Evolutionary conservation across 2,888 invertebrate species (phyloP).

Genomic region (Troides helena): DNA sequence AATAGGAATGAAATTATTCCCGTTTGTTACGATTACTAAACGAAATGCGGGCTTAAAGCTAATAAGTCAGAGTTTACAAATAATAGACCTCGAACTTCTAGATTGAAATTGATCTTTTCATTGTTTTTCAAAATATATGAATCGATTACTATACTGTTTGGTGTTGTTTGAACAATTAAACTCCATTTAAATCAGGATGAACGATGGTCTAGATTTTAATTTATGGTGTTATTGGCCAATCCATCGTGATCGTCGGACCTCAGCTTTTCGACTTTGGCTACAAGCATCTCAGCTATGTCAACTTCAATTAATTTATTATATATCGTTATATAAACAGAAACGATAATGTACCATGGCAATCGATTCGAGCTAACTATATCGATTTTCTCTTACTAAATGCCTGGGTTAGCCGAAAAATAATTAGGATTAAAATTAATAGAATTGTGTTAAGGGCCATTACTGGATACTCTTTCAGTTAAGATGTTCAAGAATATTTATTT

Average conservation of each 20-base stretch:
- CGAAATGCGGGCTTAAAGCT: background rate
- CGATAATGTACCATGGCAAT: constrained; percentile 10
- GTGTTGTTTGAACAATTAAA: background rate
- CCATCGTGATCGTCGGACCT: constrained; percentile 20
- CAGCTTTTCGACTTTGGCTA: constrained; percentile 24
- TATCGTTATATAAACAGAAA: constrained; percentile 19
- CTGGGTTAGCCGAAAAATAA: no score
- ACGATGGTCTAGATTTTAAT: background rate
- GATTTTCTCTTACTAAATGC: no score
- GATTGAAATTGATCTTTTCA: no score
- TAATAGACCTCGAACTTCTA: constrained; percentile 6
- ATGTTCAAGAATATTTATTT: no score
- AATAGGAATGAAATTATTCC: constrained; percentile 34
- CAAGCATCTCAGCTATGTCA: constrained; percentile 17
- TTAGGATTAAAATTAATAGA: no score
- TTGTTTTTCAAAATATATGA: no score
- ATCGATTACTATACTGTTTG: no score
- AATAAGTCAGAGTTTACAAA: constrained; percentile 3
- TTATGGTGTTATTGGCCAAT: constrained; percentile 10
- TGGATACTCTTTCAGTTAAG: no score
- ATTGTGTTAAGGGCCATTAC: no score
- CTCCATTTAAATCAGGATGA: background rate
- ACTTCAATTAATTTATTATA: constrained; percentile 25
- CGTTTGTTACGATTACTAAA: constrained; percentile 19
- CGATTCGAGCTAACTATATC: background rate